Evolutionary conservation across 1,140 invertebrate genomes (phyloP), one percentile per base, ranked within the genome.

Genomic region (Babylonia areolata): DNA sequence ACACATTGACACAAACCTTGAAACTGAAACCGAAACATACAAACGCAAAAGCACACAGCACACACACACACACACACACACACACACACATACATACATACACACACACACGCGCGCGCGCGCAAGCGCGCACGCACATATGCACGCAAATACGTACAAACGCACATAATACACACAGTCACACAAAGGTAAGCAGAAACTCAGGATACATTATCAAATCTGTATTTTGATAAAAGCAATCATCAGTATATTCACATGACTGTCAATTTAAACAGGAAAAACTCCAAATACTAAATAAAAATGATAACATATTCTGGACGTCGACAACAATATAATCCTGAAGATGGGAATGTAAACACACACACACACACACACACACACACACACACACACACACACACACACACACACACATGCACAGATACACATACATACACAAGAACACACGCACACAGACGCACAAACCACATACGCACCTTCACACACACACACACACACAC

Each of bases 31-130:
- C 1, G 37, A 40, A 37, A 40, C 75, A 77, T 37, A 40, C 75
- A 77, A 3, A 77, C 75, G 40, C 75, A 77, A 17, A 40, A 37
- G 40, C 75, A 40, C 75, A 77, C 35, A 77, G 40, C 75, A 77
- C 75, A 77, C 75, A 77, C 75, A 77, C 75, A 40, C 58, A 40
- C 39, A 77, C 20, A 42, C 75, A 42, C 39, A 39, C 5, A 77
- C 75, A 77, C 75, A 40, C 39, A 40, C 39, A 40, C 75, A 77
- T 37, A 40, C 75, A 40, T 37, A 40, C 37, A 6, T 17, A 40
- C 75, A 40, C 75, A 77, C 39, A 40, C 75, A 40, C 75, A 42
- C 37, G 35, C 31, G 1, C 33, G 35, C 71, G 23, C 31, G 35
- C 71, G 35, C 31, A 33, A 6, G 35, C 71, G 20, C 31, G 35